phyloP scores from a whole-genome alignment of 2,888 invertebrate genomes.

The Notodonta dromedarius region DNA sequence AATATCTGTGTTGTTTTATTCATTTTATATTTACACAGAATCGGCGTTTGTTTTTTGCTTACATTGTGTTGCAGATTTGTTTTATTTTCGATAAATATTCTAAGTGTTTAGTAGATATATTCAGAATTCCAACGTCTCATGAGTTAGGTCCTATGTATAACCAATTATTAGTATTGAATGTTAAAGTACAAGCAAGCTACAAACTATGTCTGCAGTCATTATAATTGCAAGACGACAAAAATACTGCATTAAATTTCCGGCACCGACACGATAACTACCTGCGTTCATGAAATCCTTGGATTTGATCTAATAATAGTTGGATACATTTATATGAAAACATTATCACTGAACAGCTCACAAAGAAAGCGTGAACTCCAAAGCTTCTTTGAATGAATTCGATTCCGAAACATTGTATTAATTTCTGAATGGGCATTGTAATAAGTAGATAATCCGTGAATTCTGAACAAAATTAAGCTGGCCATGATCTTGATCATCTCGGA shows the following conservation, averaged over 20 bases:
- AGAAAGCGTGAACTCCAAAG: background rate
- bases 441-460: background rate
- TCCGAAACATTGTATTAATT: background rate
- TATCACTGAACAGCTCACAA: background rate
- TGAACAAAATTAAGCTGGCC: slow-evolving; percentile 12
- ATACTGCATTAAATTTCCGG: background rate
- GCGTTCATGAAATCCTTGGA: too few species aligned
- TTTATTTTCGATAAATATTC: too few species aligned
- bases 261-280: background rate
- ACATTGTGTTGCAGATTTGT: too few species aligned
- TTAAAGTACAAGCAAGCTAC: background rate
- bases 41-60: slow-evolving; percentile 2
- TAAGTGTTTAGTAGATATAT: too few species aligned
- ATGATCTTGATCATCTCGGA: slow-evolving; percentile 24
- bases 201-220: background rate
- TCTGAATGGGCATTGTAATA: background rate
- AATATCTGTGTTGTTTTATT: slow-evolving; percentile 4
- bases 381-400: background rate
- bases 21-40: slow-evolving; percentile 5
- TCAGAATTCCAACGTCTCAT: background rate
- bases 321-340: background rate
- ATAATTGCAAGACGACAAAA: slow-evolving; percentile 2
- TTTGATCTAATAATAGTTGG: too few species aligned
- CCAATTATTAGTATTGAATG: background rate
- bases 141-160: background rate